phyloP scores from a whole-genome alignment of 1,140 invertebrate genomes.

The Diprion similis region DNA sequence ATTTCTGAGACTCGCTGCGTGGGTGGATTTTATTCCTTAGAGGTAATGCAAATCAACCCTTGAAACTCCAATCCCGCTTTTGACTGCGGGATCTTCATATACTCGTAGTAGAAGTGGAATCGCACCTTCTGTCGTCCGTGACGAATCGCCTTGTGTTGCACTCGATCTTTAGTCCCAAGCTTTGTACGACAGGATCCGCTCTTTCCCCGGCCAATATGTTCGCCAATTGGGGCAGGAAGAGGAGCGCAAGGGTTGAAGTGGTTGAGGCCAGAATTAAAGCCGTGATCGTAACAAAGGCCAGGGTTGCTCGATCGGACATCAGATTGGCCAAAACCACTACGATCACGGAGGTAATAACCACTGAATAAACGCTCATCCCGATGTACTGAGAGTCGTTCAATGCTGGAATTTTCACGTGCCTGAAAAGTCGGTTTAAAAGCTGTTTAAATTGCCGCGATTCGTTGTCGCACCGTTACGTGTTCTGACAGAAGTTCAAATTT shows the following conservation, averaged over 20 bases:
- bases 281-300: slow-evolving; percentile 85
- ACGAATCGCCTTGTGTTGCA: slow-evolving; percentile 84
- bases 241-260: slow-evolving; percentile 82
- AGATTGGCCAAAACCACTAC: slow-evolving; percentile 86
- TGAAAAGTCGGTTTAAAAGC: slow-evolving; percentile 34
- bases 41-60: too few species aligned
- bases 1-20: too few species aligned
- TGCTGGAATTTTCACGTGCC: slow-evolving; percentile 95
- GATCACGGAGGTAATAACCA: slow-evolving; percentile 86
- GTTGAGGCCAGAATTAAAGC: slow-evolving; percentile 84
- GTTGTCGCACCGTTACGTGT: not conserved
- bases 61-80: too few species aligned
- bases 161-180: slow-evolving; percentile 86
- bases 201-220: slow-evolving; percentile 71
- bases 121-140: slow-evolving; percentile 70
- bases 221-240: slow-evolving; percentile 86
- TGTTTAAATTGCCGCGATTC: slow-evolving; percentile 4
- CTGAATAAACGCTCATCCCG: slow-evolving; percentile 90
- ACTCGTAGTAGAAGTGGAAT: not conserved
- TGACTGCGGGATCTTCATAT: too few species aligned
- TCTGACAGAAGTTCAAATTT: not conserved
- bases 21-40: too few species aligned
- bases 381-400: slow-evolving; percentile 98
- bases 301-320: slow-evolving; percentile 81
- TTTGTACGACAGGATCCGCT: slow-evolving; percentile 82